Base-by-base conservation (phyloP, 1,140 invertebrate species). In the Drosophila pseudoananassae region DNA sequence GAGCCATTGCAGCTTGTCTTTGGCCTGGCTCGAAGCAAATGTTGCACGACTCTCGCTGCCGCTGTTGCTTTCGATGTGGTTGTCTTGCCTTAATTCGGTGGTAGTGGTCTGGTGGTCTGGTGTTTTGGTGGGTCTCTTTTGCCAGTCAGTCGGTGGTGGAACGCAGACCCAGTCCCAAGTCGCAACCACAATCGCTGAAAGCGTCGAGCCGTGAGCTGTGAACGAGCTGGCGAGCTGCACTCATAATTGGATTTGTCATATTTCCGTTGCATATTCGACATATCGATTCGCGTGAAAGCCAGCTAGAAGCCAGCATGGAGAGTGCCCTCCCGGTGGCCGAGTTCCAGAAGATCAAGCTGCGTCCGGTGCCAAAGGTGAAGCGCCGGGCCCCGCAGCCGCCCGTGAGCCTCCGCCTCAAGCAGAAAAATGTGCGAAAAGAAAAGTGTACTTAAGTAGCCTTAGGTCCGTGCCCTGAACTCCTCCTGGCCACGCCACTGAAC, bases 211-310 rank as follows among this genome's bases (percentile, higher is more conserved):
- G 68, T 45, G 36, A 49, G 45, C 47, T 59, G 50, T 38, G 31
- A 15, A 7, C 20, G 40, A 47, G 47, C 46, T 58, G 50, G 20
- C 46, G 50, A 47, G 36, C 15, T 65, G 69, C 63, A 75, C 52
- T 77, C 73, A 85, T 89, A 89, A 89, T 89, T 89, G 84, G 84
- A 90, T 89, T 77, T 85, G 73, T 47, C 64, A 59, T 78, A 76
- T 71, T 78, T 36, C 25, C 76, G 50, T 61, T 63, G 63, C 60
- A 61, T 68, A 60, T 64, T 68, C n/a, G 23, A 33, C 3, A 46
- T 70, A 68, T 80, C 53, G 56, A 66, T 81, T 46, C 17, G 20
- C 15, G 25, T 17, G 15, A 4, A 14, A 23, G 27, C 10, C n/a
- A 36, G 7, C 10, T 14, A 36, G 7, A 52, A 29, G 36, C 31